Base-by-base conservation (phyloP, 2,888 invertebrate species). In the Lymantria dispar region DNA sequence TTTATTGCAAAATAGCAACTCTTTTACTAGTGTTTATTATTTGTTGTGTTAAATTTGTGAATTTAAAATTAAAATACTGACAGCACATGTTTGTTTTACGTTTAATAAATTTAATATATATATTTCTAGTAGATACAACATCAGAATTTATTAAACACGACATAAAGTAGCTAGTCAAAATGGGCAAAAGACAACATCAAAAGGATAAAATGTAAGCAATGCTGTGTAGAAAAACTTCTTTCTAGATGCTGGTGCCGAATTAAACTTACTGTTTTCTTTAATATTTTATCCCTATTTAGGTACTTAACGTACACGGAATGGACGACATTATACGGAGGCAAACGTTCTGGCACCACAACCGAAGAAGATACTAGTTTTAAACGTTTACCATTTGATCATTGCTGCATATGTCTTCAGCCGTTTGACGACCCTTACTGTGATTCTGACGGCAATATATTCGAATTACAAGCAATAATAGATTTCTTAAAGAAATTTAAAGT, bases 171-270 rank as follows among this genome's bases (percentile, higher is more conserved):
- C 1, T 38, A 13, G 45, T 7, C 62, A 95, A 93, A 78, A 98
- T 98, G 98, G 98, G 98, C 64, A 98, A 98, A 92, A 92, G 96
- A 66, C 98, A 98, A 76, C 98, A 98, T 91, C 98, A 98, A 78
- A 98, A 98, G 76, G 98, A 98, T 91, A 98, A 98, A 94, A 96
- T 98, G 97, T 96, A 91, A 86, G 90, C 61, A 54, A 8, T 42
- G 22, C n/a, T 10, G n/a, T 41, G n/a, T 8, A 42, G 9, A 29
- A 10, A 3, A 29, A 22, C 3, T 42, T 29, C 14, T 33, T 10
- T 3, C 38, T 7, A 15, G n/a, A 2, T 37, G 14, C 33, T 15
- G 10, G 9, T 30, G 8, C n/a, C 15, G 8, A 37, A n/a, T 3
- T 10, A 31, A 33, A 10, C 13, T 22, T 38, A 3, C 11, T 5